Conservation (phyloP, 2,113 vertebrate species). For the Opisthocomus hoazin region DNA sequence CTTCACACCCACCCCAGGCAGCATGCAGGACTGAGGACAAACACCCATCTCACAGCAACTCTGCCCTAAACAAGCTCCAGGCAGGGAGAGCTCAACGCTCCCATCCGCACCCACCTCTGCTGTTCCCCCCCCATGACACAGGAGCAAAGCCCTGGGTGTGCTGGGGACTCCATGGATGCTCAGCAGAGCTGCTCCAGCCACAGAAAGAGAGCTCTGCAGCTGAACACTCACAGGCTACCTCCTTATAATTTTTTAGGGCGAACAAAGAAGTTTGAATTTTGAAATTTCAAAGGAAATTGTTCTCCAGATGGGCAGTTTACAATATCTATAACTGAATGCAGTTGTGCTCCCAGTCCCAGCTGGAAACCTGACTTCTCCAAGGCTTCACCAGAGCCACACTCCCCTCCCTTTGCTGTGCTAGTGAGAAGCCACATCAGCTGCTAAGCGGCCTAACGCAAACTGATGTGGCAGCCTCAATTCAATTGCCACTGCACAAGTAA, state of each 20-base stretch:
- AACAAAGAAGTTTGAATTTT: not conserved
- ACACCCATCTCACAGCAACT: accelerated
- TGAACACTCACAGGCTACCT: not conserved
- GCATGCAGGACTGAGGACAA: accelerated
- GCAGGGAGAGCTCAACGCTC: not conserved
- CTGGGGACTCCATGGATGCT: accelerated
- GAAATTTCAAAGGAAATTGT: not conserved
- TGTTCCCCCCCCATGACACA: accelerated
- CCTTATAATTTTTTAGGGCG: accelerated
- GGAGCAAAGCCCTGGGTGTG: accelerated
- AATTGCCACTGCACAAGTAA: conserved; percentile 2
- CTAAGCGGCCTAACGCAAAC: conserved; percentile 21
- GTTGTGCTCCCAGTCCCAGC: not conserved
- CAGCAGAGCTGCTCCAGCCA: not conserved
- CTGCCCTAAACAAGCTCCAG: not conserved
- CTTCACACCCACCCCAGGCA: accelerated
- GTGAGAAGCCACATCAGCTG: not conserved
- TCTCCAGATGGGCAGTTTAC: not conserved
- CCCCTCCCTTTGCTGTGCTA: not conserved
- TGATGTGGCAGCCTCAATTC: conserved; percentile 38
- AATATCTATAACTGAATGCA: not conserved
- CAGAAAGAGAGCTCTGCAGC: not conserved
- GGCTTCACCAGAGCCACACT: not conserved
- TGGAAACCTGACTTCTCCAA: not conserved
- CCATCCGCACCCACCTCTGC: not conserved